phyloP scores from a whole-genome alignment of 64 coral and sea anemone genomes.

The Montipora foliosa region DNA sequence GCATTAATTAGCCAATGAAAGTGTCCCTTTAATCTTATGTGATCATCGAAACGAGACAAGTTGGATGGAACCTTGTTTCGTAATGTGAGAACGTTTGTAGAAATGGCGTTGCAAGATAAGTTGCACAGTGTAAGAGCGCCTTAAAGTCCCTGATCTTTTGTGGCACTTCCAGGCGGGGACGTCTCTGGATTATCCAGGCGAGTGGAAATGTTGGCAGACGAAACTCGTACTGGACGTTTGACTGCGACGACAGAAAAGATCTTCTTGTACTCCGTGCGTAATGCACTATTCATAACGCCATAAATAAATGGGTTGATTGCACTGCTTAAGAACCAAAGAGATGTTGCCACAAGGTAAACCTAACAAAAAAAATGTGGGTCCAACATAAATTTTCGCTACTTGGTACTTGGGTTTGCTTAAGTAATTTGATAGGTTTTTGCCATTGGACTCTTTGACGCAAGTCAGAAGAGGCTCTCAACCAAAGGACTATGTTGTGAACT shows the following conservation, averaged over 20 bases:
- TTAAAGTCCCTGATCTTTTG: background rate
- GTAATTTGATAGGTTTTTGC: background rate
- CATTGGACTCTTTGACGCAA: background rate
- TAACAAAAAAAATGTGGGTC: background rate
- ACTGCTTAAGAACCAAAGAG: slow-evolving; percentile 19
- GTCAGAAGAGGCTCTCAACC: too few relatives aligned
- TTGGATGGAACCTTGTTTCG: too few relatives aligned
- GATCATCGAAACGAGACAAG: too few relatives aligned
- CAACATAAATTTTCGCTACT: too few relatives aligned
- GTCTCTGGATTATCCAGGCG: background rate
- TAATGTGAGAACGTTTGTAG: too few relatives aligned
- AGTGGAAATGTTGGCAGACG: too few relatives aligned
- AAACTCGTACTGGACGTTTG: background rate
- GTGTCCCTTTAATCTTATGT: too few relatives aligned
- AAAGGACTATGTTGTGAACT: too few relatives aligned
- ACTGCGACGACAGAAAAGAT: background rate
- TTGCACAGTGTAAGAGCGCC: too few relatives aligned
- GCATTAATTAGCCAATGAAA: too few relatives aligned
- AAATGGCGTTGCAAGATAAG: too few relatives aligned
- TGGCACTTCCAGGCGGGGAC: background rate
- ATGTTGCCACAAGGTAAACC: slow-evolving; percentile 39
- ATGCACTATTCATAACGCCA: slow-evolving; percentile 25
- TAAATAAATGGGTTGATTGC: slow-evolving; percentile 40
- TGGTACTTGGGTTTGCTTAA: background rate
- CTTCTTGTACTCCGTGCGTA: slow-evolving; percentile 32